Percentiles rank a stretch among this genome's conserved stretches.
Conservation (phyloP, 2,888 invertebrate species). For the Yponomeuta evonymella region DNA sequence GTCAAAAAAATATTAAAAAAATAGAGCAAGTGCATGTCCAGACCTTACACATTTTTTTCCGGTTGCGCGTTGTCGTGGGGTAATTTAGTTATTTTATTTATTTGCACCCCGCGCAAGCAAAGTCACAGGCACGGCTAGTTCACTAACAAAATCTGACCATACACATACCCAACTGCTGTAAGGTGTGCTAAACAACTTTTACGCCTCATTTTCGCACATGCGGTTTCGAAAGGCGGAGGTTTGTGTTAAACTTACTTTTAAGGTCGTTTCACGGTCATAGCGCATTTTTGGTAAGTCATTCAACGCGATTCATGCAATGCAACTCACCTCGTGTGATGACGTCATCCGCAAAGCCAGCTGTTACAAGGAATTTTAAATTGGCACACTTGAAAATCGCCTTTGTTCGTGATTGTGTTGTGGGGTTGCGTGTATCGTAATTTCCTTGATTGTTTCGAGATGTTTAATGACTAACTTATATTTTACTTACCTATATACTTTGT, state of each 20-base stretch:
- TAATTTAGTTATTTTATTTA: too few species aligned
- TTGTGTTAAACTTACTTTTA: not conserved
- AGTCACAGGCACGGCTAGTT: too few species aligned
- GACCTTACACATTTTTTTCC: too few species aligned
- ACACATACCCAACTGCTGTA: not conserved
- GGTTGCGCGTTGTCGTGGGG: too few species aligned
- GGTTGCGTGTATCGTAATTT: too few species aligned
- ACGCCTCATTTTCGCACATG: not conserved
- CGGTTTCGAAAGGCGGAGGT: not conserved
- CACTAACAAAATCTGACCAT: not conserved
- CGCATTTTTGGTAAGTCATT: constrained; percentile 8
- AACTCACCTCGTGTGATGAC: not conserved
- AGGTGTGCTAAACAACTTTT: not conserved
- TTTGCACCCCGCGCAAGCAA: too few species aligned
- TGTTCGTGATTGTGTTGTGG: not conserved
- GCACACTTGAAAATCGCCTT: not conserved
- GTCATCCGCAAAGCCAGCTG: not conserved
- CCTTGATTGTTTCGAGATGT: too few species aligned
- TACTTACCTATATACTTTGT: too few species aligned
- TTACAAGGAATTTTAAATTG: not conserved
- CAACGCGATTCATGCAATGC: not conserved
- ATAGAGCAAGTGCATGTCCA: too few species aligned
- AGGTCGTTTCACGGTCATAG: constrained; percentile 12
- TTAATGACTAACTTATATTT: too few species aligned
- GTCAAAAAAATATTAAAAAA: too few species aligned